Percentiles rank a stretch among this genome's conserved stretches.
These are phyloP conservation scores for Halocaridina rubra DNA, from an alignment of 2,888 invertebrate species.

Conservation along the genomic window DNA sequence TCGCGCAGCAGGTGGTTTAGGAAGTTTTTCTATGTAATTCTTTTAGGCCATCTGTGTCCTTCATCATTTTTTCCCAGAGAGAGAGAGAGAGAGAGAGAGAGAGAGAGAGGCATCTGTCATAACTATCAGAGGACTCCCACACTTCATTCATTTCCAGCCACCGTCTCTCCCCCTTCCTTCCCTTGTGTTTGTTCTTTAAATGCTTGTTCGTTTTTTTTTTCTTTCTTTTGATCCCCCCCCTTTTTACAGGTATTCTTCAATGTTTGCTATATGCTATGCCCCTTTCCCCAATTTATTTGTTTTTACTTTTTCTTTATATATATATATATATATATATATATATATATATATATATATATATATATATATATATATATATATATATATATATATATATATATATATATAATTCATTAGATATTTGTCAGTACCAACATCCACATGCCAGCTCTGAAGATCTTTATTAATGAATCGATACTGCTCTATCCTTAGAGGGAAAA, in stretches of 20 bases:
- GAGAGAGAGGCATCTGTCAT: neutral
- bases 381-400: slow-evolving; percentile 1
- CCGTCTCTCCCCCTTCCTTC: no score
- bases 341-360: slow-evolving; percentile 28
- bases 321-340: slow-evolving; percentile 28
- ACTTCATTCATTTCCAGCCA: neutral
- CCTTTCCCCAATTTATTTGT: neutral
- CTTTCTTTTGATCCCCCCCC: neutral
- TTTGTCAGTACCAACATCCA: neutral
- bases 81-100: neutral
- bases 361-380: slow-evolving; percentile 22
- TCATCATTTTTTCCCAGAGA: no score
- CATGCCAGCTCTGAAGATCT: no score
- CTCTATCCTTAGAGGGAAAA: neutral
- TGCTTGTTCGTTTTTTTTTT: no score
- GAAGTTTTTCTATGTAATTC: no score
- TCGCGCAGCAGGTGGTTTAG: no score
- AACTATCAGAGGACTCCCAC: neutral
- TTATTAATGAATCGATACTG: neutral
- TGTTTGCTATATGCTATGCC: neutral
- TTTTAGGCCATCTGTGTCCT: no score
- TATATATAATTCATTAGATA: neutral
- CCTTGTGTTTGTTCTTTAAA: neutral
- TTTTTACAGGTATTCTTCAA: neutral
- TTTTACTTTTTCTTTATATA: neutral